phyloP scores from a whole-genome alignment of 2,797 vertebrate genomes.

The Xiphorhynchus erythropygius region DNA sequence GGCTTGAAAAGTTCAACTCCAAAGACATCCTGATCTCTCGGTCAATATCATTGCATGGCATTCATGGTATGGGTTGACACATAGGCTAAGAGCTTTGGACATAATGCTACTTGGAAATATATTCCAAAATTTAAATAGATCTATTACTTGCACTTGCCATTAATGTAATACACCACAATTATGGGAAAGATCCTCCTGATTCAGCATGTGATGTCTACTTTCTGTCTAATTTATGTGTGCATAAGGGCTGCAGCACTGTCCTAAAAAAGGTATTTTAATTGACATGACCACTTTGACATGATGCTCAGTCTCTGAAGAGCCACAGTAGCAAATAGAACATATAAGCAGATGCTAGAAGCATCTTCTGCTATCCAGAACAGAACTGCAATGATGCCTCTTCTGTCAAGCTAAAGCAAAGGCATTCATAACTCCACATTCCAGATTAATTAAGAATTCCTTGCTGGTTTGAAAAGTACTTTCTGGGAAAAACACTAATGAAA shows the following conservation, averaged over 20 bases:
- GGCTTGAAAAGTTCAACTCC: neutral
- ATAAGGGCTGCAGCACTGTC: neutral
- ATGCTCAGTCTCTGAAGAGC: constrained; percentile 55
- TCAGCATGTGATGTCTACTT: neutral
- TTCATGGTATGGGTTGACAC: neutral
- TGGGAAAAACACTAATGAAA: neutral
- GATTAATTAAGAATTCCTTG: constrained; percentile 60
- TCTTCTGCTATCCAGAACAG: constrained; percentile 35
- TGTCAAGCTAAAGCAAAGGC: constrained; percentile 66
- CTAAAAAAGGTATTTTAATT: constrained; percentile 55
- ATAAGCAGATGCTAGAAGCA: constrained; percentile 62
- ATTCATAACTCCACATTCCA: constrained; percentile 20
- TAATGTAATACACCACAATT: neutral
- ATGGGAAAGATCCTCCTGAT: neutral
- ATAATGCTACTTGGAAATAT: constrained; percentile 1
- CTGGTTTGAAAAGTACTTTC: constrained; percentile 37
- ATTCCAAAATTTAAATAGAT: neutral
- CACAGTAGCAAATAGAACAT: constrained; percentile 57
- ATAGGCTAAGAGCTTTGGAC: neutral
- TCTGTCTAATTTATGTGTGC: neutral
- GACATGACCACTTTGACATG: constrained; percentile 43
- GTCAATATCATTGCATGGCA: neutral
- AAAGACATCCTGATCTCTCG: neutral
- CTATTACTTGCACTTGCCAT: constrained; percentile 32
- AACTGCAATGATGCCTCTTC: constrained; percentile 34